Evolutionary conservation across 2,888 invertebrate species (phyloP), one percentile per base, ranked within the genome.

Genomic region (Ochropleura leucogaster): DNA sequence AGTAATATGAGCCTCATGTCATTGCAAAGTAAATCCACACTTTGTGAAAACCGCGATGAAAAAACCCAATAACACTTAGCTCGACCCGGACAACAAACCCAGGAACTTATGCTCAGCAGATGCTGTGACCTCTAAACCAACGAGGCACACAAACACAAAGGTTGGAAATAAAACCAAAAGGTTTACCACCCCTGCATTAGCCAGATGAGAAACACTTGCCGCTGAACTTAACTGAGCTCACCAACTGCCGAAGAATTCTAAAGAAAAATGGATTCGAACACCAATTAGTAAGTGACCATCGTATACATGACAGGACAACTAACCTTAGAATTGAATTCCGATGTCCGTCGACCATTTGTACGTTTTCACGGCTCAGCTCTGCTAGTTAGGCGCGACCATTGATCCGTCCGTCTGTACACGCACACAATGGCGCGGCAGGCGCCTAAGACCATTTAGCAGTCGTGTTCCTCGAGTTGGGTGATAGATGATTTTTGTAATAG

Each of bases 371-470:
- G 94, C 94, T 93, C 75, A 64, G 94, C 94, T 93, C 74, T 68
- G 90, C 93, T 94, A 93, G 94, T 94, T 94, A 92, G 92, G 87
- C 79, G 73, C 74, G 70, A 81, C 95, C 92, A 95, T 95, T 95
- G 95, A 95, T 92, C 94, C 94, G 95, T 95, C 95, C 82, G 90
- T 93, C 93, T 86, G 70, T 70, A 64, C 59, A 69, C 30, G 30
- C 89, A 91, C 91, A 95, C 95, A 95, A 95, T 95, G 92, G 91
- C 53, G 76, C 69, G 77, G 74, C 79, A 78, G 87, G 90, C 87
- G 85, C 86, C 89, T 87, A 81, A 64, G 79, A 88, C 87, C 89
- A 90, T 89, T 90, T 87, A 89, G 65, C 76, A 82, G 82, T 77
- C 89, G 85, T 87, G 79, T 80, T 69, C 20, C 76, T 65, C 55